Base-by-base conservation (phyloP, 1,140 invertebrate genomes). In the Archivesica marissinica region DNA sequence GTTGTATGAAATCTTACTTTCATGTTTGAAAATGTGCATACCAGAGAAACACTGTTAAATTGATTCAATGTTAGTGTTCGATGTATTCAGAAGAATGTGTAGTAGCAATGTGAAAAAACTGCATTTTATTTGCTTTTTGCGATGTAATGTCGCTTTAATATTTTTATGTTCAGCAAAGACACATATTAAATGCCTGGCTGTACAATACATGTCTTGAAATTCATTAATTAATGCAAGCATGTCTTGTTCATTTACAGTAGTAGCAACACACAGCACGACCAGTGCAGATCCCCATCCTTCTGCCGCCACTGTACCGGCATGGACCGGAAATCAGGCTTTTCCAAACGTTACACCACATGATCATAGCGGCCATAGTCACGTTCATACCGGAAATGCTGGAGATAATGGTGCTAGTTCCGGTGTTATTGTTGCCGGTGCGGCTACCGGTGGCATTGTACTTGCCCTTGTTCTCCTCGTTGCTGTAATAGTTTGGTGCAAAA, bases 361-460 rank as follows among this genome's bases (percentile, higher is more conserved):
- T 33, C 68, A 72, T 30, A 72, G 68, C 6, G 28, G 39, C 13
- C 68, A 72, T 33, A 50, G 20, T 41, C 74, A 76, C n/a, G 41
- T 23, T 28, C 50, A 59, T 59, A 38, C 44, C 17, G 7, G 38
- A 23, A 6, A 15, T 33, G 33, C 30, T 20, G 25, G 20, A 2
- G 17, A 20, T n/a, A 9, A 13, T 25, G 38, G 1, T 4, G 33
- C n/a, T 50, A 30, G 44, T 33, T 68, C 59, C 35, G 50, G 50
- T 28, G 64, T 38, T 13, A 72, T 83, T 23, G 59, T 83, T 28
- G 80, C 80, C 6, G 80, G 80, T 25, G 80, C 64, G 23, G 50
- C 75, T 28, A 83, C 80, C 15, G 80, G 80, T 0, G 80, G 80
- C 0, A 47, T 83, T 15, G 39, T 83, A 11, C 70, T 83, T n/a